Evolutionary conservation across 2,113 vertebrate species (phyloP).

Genomic region (Semnopithecus entellus): DNA sequence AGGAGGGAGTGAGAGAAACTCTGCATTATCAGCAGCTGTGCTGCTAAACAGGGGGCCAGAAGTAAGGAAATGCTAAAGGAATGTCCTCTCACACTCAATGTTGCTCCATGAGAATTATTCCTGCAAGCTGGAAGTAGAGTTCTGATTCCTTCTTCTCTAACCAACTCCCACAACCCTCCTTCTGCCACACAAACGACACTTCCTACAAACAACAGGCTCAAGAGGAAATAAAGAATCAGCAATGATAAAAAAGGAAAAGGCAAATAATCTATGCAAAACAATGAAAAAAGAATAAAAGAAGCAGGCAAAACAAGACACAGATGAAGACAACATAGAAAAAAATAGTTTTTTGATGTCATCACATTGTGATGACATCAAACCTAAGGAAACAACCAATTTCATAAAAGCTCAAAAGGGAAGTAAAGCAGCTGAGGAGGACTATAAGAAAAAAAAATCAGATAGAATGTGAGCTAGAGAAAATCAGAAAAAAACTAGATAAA

Average conservation of each 20-base stretch:
- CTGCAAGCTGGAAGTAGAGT: neutral
- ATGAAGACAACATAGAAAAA: neutral
- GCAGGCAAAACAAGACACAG: neutral
- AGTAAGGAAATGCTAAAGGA: neutral
- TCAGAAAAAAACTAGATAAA: neutral
- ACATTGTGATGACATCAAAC: neutral
- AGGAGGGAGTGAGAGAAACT: neutral
- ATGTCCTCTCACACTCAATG: neutral
- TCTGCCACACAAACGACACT: neutral
- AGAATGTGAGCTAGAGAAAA: neutral
- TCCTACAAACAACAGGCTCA: neutral
- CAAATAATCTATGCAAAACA: neutral
- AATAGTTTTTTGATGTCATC: no score
- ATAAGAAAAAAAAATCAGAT: neutral
- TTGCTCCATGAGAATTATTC: neutral
- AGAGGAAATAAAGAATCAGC: neutral
- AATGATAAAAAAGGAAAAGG: neutral
- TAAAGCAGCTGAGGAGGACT: neutral
- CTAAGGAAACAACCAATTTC: neutral
- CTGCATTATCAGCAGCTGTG: constrained; percentile 23
- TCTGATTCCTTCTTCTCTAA: neutral
- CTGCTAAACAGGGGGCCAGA: neutral
- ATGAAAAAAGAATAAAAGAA: neutral
- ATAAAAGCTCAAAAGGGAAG: neutral
- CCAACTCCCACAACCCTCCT: neutral